Base-by-base conservation (phyloP, 2,888 invertebrate genomes). In the Podotricha telesiphe region DNA sequence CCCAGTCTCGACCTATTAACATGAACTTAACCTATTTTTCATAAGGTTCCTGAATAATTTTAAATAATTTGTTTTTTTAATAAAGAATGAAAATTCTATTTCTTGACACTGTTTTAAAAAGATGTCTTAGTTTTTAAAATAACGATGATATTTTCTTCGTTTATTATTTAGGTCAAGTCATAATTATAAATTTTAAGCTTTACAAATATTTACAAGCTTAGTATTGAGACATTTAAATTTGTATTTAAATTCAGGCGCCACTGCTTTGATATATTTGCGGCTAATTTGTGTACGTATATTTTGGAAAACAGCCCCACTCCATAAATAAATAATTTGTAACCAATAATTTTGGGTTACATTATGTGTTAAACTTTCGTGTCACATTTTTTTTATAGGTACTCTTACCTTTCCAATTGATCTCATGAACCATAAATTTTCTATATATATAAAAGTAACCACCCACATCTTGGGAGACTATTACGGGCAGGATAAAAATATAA, bases 11-110 rank as follows among this genome's bases (percentile, higher is more conserved):
- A 77, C 79, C 79, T 69, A 77, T 71, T 81, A 75, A 80, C 78
- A 78, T 72, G 74, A 67, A 76, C 76, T 70, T 76, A 78, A 80
- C 78, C 80, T 72, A 80, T 76, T 70, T 74, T 50, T 50, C 10
- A 17, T 19, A 20, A 2, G 20, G 19, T 11, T 50, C 20, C 19
- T 50, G 10, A 50, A 50, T 19, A 20, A 19, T 50, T 19, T 19
- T 50, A 20, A 50, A 47, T 17, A 4, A 6, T 17, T 5, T 56
- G 15, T 13, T 40, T 40, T 58, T 45, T 6, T 45, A 45, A 11
- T 17, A 34, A 6, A 2, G 17, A 42, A 56, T 6, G 10, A 15
- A 40, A 1, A 58, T 40, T 58, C 7, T 11, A 5, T 11, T 58
- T 40, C 3, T 40, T 40, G 2, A 56, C 37, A 20, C 13, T 20